These are phyloP conservation scores for Patella caerulea DNA, from an alignment of 2,888 invertebrate genomes.

Conservation along the genomic window DNA sequence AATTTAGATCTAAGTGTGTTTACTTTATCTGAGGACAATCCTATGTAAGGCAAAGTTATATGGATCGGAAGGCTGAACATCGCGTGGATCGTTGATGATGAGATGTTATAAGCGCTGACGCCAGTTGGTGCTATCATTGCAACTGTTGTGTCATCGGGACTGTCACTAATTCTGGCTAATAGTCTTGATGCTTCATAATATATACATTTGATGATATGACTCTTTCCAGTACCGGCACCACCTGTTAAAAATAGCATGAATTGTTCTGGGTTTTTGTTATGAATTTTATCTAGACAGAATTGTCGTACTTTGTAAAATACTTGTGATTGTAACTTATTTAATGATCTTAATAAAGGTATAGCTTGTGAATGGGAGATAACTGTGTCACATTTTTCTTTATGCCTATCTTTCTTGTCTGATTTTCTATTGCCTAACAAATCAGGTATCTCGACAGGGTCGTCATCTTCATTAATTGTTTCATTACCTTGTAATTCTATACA, in stretches of 20 bases:
- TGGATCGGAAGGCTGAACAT: background rate
- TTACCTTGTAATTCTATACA: background rate
- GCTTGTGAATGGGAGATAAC: background rate
- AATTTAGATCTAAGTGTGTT: conserved; percentile 16
- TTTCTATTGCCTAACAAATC: background rate
- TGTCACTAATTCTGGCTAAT: conserved; percentile 4
- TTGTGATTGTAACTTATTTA: conserved; percentile 21
- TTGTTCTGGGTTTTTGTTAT: conserved; percentile 1
- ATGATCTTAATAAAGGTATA: conserved; percentile 12
- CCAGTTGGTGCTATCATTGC: background rate
- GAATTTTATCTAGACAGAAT: conserved; percentile 19
- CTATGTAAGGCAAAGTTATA: background rate
- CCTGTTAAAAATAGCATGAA: conserved; percentile 23
- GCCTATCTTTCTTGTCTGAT: background rate
- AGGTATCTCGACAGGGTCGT: background rate
- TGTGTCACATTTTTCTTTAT: no score
- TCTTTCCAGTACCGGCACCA: conserved; percentile 23
- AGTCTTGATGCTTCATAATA: conserved; percentile 23
- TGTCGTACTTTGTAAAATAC: conserved; percentile 27
- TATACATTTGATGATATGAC: conserved; percentile 20
- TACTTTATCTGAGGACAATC: background rate
- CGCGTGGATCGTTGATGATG: conserved; percentile 2
- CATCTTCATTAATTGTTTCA: conserved; percentile 8
- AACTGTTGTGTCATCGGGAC: conserved; percentile 16
- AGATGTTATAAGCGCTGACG: conserved; percentile 21